Base-by-base conservation (phyloP, 2,113 vertebrate species). In the Stegastes partitus region DNA sequence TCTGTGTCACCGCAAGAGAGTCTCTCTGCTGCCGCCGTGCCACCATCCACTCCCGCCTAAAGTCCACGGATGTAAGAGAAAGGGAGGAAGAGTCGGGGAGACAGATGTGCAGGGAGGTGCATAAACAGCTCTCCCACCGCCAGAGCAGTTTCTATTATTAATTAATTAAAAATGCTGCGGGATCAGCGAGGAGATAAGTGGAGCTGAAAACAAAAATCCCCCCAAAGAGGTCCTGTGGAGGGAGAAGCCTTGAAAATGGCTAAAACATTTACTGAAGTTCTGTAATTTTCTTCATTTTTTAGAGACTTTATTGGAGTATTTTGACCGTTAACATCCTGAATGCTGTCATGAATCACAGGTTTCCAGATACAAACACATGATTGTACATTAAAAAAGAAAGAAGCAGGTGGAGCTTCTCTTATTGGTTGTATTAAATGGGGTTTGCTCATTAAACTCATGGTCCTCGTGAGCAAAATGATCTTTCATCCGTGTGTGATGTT, bases 1-100 rank as follows among this genome's bases (percentile, higher is more conserved):
- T 82, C 57, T 66, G 65, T 71, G 56, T 82, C 86, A 75, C 77
- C 86, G 59, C 79, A 37, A 80, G 72, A 85, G 77, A 83, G 73
- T 21, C 61, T 47, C 23, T 18, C 66, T 50, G 59, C 37, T 61
- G 42, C 49, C 2, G 11, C 67, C 55, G 64, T 18, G 57, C 61
- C 68, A 49, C 42, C 61, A 21, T 34, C 54, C 47, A 21, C 68
- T 74, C 26, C 70, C 66, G 70, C 58, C 68, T 75, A 81, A 64
- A 59, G 39, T 77, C 58, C 31, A 54, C 23, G 19, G 25, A 64
- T 71, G 56, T 31, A 42, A 50, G 37, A 47, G 65, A 31, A 45
- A 77, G 5, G 5, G 10, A 53, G 4, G 22, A 53, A 31, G 68
- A 77, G 62, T 44, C 10, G 25, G 22, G 9, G n/a, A 66, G 50